These are phyloP conservation scores for Laupala kohalensis DNA, from an alignment of 1,140 invertebrate species.

Conservation along the genomic window DNA sequence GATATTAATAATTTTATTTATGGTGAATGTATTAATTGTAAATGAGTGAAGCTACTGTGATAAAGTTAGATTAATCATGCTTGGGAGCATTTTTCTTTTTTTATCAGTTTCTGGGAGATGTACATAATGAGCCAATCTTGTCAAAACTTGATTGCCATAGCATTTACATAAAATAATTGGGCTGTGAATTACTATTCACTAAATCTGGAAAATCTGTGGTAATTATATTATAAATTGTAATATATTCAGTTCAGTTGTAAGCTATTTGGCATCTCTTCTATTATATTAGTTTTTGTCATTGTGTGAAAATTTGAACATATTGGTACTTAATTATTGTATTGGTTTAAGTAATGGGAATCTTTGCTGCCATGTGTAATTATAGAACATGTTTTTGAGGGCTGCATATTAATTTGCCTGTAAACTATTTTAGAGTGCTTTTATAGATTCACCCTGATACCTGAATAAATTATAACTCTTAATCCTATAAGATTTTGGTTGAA, in stretches of 20 bases:
- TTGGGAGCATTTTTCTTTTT: neutral
- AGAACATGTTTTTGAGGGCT: no score
- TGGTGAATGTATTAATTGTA: neutral
- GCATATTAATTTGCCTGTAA: no score
- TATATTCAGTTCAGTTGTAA: neutral
- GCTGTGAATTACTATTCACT: neutral
- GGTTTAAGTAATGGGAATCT: neutral
- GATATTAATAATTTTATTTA: neutral
- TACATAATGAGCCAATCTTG: neutral
- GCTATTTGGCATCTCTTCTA: neutral
- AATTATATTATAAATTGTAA: neutral
- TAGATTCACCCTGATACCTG: no score
- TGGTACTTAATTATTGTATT: neutral
- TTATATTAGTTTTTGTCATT: neutral
- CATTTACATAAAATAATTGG: neutral
- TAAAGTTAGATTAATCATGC: neutral
- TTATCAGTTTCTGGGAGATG: neutral
- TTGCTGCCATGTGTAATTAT: no score
- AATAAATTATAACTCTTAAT: no score
- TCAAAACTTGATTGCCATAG: neutral
- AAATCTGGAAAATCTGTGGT: neutral
- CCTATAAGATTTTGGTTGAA: no score
- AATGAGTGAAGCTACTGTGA: neutral
- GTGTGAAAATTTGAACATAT: neutral
- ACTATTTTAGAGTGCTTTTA: no score